These are phyloP conservation scores for Melinaea marsaeus DNA, from an alignment of 2,888 invertebrate species.

Conservation along the genomic window DNA sequence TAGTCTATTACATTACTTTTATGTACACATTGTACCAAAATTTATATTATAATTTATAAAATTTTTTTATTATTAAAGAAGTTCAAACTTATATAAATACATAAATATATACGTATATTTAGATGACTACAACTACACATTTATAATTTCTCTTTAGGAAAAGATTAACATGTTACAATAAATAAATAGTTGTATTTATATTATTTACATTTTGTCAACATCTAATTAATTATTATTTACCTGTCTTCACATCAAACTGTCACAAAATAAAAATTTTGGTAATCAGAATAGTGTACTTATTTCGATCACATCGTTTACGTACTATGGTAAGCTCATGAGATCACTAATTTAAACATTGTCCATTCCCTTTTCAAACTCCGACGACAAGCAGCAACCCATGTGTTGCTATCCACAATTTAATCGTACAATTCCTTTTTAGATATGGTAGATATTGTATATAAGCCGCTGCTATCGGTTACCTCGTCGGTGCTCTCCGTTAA, in stretches of 20 bases:
- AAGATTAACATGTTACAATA: no score
- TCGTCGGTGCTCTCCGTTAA: slow-evolving; percentile 74
- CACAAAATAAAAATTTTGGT: slow-evolving; percentile 1
- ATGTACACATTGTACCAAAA: slow-evolving; percentile 13
- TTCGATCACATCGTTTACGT: slow-evolving; percentile 33
- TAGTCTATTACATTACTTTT: background rate
- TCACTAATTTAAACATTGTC: slow-evolving; percentile 41
- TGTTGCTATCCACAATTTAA: slow-evolving; percentile 18
- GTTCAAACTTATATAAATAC: slow-evolving; percentile 5
- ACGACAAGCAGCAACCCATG: slow-evolving; percentile 7
- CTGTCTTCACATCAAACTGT: background rate
- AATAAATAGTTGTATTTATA: no score
- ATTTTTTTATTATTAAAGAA: background rate
- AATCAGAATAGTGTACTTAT: slow-evolving; percentile 9
- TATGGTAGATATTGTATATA: slow-evolving; percentile 64
- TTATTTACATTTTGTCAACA: background rate
- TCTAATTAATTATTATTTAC: background rate
- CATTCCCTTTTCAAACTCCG: slow-evolving; percentile 11
- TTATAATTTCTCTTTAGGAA: no score
- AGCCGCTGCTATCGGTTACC: slow-evolving; percentile 68
- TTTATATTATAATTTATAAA: slow-evolving; percentile 5
- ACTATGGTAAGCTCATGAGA: slow-evolving; percentile 51
- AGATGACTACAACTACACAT: no score
- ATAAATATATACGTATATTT: slow-evolving; percentile 5
- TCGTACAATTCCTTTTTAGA: slow-evolving; percentile 54